A percentile compares a stretch with the other conserved stretches of the same genome.
phyloP scores from a whole-genome alignment of 2,797 vertebrate species.

The Linurgus olivaceus region DNA sequence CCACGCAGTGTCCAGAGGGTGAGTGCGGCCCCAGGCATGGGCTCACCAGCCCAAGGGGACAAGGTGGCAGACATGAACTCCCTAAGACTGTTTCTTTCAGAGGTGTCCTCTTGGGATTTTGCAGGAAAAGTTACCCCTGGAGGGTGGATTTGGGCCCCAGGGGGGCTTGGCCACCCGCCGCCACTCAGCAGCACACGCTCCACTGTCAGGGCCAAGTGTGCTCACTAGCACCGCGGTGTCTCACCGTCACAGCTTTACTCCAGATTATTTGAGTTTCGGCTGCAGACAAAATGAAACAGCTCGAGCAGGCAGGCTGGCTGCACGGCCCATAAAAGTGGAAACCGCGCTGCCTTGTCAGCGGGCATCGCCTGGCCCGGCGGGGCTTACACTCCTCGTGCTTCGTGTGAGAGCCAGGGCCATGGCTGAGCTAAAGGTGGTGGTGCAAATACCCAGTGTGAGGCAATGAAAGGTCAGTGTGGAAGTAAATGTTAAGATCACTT shows the following conservation, averaged over 20 bases:
- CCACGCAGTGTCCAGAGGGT: rapidly evolving
- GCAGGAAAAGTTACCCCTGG: background rate
- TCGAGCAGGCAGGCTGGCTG: conserved; percentile 37
- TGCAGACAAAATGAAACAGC: conserved; percentile 65
- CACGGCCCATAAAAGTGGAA: conserved; percentile 12
- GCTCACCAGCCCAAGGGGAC: background rate
- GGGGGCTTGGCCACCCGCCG: background rate
- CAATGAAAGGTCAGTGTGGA: background rate
- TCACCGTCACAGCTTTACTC: conserved; percentile 18
- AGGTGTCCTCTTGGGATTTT: background rate
- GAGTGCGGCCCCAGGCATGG: rapidly evolving
- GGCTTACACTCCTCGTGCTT: background rate
- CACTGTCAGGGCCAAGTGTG: rapidly evolving
- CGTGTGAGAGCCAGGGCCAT: background rate
- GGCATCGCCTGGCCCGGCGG: background rate
- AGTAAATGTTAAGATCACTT: background rate
- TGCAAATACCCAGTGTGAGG: background rate
- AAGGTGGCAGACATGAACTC: background rate
- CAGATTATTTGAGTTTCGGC: conserved; percentile 39
- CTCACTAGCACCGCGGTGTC: background rate
- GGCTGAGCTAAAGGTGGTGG: background rate
- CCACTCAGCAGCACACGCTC: background rate
- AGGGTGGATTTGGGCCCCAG: background rate
- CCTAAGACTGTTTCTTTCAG: background rate
- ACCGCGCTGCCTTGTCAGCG: background rate